Base-by-base conservation (phyloP, 2,888 invertebrate species). In the Drosophila testacea region DNA sequence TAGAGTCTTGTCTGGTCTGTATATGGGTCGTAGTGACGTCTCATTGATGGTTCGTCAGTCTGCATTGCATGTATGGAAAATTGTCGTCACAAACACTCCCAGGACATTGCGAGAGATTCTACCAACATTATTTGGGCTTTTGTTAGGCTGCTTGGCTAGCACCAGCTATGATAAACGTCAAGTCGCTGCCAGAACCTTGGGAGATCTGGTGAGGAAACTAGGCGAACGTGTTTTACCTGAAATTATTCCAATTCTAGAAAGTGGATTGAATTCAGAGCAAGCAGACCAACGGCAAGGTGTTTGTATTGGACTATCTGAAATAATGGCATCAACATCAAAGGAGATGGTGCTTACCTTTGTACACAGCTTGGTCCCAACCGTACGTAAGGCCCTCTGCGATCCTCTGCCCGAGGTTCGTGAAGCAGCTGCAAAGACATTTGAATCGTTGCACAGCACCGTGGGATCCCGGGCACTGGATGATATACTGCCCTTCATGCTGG, bases 21-120 rank as follows among this genome's bases (percentile, higher is more conserved):
- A 99, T 92, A 98, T 99, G 97, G 98, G 98, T 4, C 94, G 99
- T 62, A 98, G 98, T 56, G 99, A 99, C 91, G 98, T 98, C 0
- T 98, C 99, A 3, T 93, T 99, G 55, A 97, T 98, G 96, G 99
- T 99, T 28, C 95, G 99, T 0, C 99, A 99, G 93, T 97, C 99
- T 0, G 98, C 99, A 7, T 94, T 99, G 63, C 99, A 99, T 92
- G 99, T 99, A 0, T 99, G 99, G 99, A 99, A 99, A 94, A 97
- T 99, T 79, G 98, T 99, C 1, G 99, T 99, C 1, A 97, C 98
- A 1, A 99, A 99, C 92, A 99, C 99, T 0, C 99, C 99, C 0
- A 95, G 98, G 91, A 99, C 99, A 0, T 93, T 99, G 47, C 94
- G 98, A 70, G 99, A 99, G 94, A 99, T 99, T 88, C 94, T 99